Base-by-base conservation (phyloP, 2,797 vertebrate genomes). In the Sebastes minor region DNA sequence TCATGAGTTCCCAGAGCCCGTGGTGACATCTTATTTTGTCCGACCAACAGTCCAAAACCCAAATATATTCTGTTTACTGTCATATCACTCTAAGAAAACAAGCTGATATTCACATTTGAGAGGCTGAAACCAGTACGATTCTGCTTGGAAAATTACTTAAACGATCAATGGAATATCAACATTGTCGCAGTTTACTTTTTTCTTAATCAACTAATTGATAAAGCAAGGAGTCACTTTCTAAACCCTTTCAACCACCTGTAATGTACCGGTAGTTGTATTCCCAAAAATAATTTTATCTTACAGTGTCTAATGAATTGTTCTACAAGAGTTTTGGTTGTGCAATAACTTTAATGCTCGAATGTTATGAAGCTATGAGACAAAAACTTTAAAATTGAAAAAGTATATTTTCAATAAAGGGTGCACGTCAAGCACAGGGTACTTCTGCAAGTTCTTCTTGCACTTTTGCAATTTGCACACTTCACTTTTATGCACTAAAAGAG, bases 371-470 rank as follows among this genome's bases (percentile, higher is more conserved):
- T 56, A 8, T 42, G 16, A 59, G 22, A 23, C 13, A 32, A 27
- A 22, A 38, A 38, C 10, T 20, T 6, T 60, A n/a, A 30, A 28
- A 56, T 8, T 66, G 5, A 5, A 66, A 42, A 61, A 10, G 8
- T 22, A 27, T 53, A n/a, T 64, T 13, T 42, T 16, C 9, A 78
- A 35, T 75, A 30, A 42, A 14, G 8, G 60, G 22, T 42, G 0
- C n/a, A 0, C 2, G n/a, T 35, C 61, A 63, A 64, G 13, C 25
- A 0, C 22, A 16, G 22, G 32, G 8, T 0, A 63, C 20, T 14
- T 33, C 59, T 32, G 28, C 30, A 30, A 20, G 30, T 33, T 64
- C 22, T 35, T 38, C n/a, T 65, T 53, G 46, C 42, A 67, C 27
- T n/a, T 4, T 52, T 30, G 46, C 46, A 30, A 18, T 52, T 67